Base-by-base conservation (phyloP, 2,113 vertebrate species). In the Aramus guarauna region DNA sequence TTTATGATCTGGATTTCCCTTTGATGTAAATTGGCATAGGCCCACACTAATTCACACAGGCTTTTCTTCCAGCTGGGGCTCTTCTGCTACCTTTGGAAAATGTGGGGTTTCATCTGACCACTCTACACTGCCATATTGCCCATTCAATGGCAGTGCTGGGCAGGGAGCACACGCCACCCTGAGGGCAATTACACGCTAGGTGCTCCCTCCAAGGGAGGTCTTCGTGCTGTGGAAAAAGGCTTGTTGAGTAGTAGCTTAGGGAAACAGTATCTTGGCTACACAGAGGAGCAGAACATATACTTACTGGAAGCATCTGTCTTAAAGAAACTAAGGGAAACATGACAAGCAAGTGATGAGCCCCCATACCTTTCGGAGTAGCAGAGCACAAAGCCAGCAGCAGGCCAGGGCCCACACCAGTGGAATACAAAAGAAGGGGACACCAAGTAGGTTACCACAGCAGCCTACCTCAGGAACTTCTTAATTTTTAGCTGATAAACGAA, bases 171-270 rank as follows among this genome's bases (percentile, higher is more conserved):
- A 68, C 0, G 1, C 19, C 53, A 48, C 8, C 47, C 34, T 48
- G 41, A 83, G 75, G 53, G 17, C 27, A 72, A 85, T n/a, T 12
- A 39, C 13, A 16, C 22, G 19, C 48, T 74, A 37, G 16, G 24
- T 52, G 34, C 16, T 59, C 23, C 23, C 77, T 87, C 36, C 37
- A 4, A 50, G 7, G 0, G 0, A 0, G 7, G 8, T 21, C 66
- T 60, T 22, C 32, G 36, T 45, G 48, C 71, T 67, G 11, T 24
- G 24, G 43, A 58, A 91, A 79, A 24, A 67, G 27, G 24, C 17
- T 76, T 64, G 17, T 34, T 11, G 2, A 82, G 26, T 5, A n/a
- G 11, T 11, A 60, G 30, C 30, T 80, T 41, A 67, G 67, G 24
- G 73, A 95, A 94, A 45, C 9, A 26, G 60, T 48, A 29, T 58